Evolutionary conservation across 2,888 invertebrate genomes (phyloP), one percentile per base, ranked within the genome.

Genomic region (Digitonthophagus gazella): DNA sequence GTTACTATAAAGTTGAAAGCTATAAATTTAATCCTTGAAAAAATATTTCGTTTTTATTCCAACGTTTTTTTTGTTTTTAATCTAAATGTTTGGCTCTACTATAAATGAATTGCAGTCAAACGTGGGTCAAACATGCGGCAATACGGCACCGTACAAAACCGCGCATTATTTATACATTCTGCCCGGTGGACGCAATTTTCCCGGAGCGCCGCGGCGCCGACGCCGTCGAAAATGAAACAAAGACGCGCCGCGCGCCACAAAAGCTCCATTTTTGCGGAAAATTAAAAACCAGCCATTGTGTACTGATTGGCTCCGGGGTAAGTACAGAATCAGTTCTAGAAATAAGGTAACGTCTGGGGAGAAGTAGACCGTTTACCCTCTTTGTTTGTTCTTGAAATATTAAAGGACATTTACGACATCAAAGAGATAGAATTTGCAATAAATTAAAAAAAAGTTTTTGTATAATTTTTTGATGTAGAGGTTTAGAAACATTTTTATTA

Each of bases 291-390:
- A 20, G 63, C 65, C 64, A 70, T 70, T 73, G 71, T 73, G 70
- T 70, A 67, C 68, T 69, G 70, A 72, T 73, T 72, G 72, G 72
- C 73, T 72, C 66, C 69, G 66, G 73, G 72, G 72, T 71, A 72
- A 71, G 69, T 67, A 65, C 65, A 63, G 70, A 73, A 72, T 73
- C 73, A 73, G 70, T 71, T 72, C 68, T 69, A 57, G 71, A 73
- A 72, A 72, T 73, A 73, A 73, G 70, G 69, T 71, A 61, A 28
- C 58, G 19, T 65, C 15, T 58, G 66, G 14, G 28, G 44, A 15
- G 65, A 15, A n/a, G 58, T 15, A 11, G 18, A 11, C 65, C 55
- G 8, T 15, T 16, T 54, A 15, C 65, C 65, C 66, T 18, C 68
- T 69, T 69, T 69, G 68, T 69, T 65, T 66, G 68, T 22, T 54